A percentile compares a stretch with the other conserved stretches of the same genome.
Evolutionary conservation across 2,797 vertebrate species (phyloP).

Genomic region (Astyanax mexicanus): DNA sequence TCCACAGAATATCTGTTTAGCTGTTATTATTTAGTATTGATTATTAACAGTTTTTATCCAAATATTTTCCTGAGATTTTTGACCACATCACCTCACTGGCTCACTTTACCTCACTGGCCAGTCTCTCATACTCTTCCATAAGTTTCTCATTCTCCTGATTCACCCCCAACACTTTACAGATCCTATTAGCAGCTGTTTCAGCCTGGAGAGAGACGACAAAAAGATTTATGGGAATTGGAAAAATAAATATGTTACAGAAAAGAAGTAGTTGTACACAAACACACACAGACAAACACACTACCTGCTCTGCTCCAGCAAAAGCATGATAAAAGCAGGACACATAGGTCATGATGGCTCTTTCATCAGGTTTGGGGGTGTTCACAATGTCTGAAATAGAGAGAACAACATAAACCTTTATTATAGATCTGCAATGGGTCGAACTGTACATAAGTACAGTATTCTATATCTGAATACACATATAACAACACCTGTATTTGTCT

Average conservation of each 20-base stretch:
- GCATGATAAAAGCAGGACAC: constrained; percentile 99
- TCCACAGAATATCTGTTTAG: too few relatives aligned
- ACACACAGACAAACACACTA: constrained; percentile 68
- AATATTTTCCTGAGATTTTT: too few relatives aligned
- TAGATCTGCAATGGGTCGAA: too few relatives aligned
- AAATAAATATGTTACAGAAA: background rate
- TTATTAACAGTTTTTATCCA: too few relatives aligned
- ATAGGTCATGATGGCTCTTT: constrained; percentile 99
- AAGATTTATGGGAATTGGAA: background rate
- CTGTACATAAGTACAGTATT: too few relatives aligned
- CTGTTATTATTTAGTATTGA: too few relatives aligned
- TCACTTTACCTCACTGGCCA: constrained; percentile 99
- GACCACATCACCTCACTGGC: too few relatives aligned
- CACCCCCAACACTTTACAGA: constrained; percentile 97
- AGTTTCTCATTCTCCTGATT: constrained; percentile 99
- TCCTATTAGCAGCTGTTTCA: constrained; percentile 97
- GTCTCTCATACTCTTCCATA: constrained; percentile 98
- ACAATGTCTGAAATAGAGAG: constrained; percentile 88
- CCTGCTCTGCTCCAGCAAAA: constrained; percentile 99
- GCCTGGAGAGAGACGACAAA: constrained; percentile 78
- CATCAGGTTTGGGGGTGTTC: constrained; percentile 97
- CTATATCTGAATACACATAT: too few relatives aligned
- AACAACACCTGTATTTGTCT: too few relatives aligned
- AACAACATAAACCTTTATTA: too few relatives aligned
- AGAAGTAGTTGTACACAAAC: background rate